Evolutionary conservation across 2,797 vertebrate species (phyloP).

Genomic region (Prunella strophiata): DNA sequence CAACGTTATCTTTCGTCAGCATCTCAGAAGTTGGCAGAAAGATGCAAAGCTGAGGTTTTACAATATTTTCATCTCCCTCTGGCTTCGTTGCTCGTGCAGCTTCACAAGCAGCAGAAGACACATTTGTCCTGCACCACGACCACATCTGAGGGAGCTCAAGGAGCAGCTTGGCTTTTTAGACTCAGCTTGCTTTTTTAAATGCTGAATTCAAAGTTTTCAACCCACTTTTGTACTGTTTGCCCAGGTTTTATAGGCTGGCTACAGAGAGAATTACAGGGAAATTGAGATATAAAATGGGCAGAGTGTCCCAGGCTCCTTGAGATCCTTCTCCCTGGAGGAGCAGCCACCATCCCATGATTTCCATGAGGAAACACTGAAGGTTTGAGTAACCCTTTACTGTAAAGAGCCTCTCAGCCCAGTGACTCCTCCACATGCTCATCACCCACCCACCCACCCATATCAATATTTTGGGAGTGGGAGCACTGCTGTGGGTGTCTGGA

Average conservation of each 20-base stretch:
- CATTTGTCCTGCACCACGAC: background rate
- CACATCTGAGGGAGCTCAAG: background rate
- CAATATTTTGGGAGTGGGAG: background rate
- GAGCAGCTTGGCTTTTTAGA: background rate
- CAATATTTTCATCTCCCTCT: background rate
- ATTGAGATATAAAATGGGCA: background rate
- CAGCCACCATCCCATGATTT: background rate
- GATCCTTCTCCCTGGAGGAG: background rate
- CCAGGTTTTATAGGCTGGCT: background rate
- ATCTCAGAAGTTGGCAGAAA: constrained; percentile 51
- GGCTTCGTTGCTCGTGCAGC: background rate
- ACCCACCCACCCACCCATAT: background rate
- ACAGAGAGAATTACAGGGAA: background rate
- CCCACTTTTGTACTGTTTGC: background rate
- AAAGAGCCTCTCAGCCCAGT: background rate
- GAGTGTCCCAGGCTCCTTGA: background rate
- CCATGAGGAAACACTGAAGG: background rate
- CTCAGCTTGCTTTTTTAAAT: background rate
- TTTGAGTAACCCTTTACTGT: background rate
- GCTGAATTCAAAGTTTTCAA: background rate
- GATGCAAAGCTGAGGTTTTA: constrained; percentile 23
- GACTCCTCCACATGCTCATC: background rate
- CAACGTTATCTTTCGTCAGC: constrained; percentile 34
- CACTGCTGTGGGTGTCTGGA: background rate
- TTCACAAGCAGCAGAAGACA: background rate